Percentiles rank a stretch among this genome's conserved stretches.
Evolutionary conservation across 2,113 vertebrate genomes (phyloP).

Genomic region (Tyto alba): DNA sequence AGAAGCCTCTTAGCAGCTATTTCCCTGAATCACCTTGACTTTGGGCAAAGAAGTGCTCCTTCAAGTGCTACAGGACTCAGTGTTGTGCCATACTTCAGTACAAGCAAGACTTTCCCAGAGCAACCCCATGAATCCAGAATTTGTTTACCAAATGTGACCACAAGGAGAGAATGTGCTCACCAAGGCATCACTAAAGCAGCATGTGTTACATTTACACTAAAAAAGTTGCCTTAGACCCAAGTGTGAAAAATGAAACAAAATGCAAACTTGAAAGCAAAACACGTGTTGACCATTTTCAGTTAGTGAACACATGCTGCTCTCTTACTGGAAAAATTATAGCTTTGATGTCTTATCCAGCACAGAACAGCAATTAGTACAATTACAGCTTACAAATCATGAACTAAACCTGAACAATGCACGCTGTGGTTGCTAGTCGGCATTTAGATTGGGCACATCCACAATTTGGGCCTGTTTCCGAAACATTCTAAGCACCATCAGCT

Average conservation of each 20-base stretch:
- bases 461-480: not conserved
- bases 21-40: not conserved
- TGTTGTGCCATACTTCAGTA: not conserved
- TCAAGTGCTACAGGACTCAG: not conserved
- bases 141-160: not conserved
- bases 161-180: not conserved
- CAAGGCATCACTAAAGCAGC: not conserved
- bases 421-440: not conserved
- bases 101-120: not conserved
- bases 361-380: constrained; percentile 23
- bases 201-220: not conserved
- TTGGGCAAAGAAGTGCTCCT: not conserved
- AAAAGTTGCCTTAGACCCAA: not conserved
- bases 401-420: not conserved
- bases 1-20: not conserved
- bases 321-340: not conserved
- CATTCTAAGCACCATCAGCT: not conserved
- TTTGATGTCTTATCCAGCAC: not conserved
- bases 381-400: not conserved
- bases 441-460: not conserved
- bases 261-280: not conserved
- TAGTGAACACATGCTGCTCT: not conserved
- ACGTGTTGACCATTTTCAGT: not conserved
- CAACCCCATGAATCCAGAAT: not conserved
- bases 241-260: not conserved